These are phyloP conservation scores for Megalopta genalis DNA, from an alignment of 1,140 invertebrate genomes.

Conservation along the genomic window DNA sequence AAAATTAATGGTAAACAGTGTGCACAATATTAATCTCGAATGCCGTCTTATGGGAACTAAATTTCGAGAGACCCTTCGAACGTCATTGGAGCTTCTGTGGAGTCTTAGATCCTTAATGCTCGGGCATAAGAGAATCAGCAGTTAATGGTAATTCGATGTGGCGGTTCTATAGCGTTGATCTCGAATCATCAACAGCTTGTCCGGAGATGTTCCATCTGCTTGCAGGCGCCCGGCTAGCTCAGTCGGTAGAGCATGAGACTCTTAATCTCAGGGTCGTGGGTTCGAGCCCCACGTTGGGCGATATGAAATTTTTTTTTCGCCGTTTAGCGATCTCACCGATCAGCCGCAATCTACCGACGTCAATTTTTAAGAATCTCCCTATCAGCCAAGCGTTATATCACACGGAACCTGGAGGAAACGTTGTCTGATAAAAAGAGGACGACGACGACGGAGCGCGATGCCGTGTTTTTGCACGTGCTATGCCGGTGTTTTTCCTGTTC, in stretches of 20 bases:
- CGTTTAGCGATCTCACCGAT: not conserved
- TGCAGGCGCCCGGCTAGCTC: slow-evolving; percentile 71
- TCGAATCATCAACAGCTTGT: not conserved
- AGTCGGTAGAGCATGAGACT: slow-evolving; percentile 84
- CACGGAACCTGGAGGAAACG: not conserved
- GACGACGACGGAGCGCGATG: no score
- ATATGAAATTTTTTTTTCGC: not conserved
- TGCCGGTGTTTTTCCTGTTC: slow-evolving; percentile 1
- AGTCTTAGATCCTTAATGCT: no score
- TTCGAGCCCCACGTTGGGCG: slow-evolving; percentile 84
- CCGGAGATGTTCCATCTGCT: not conserved
- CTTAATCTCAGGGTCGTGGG: slow-evolving; percentile 85
- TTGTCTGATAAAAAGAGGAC: not conserved
- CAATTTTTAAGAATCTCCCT: slow-evolving; percentile 7
- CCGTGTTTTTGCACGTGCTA: not conserved
- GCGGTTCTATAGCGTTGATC: no score
- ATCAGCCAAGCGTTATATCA: not conserved
- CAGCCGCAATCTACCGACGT: not conserved
- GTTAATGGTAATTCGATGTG: no score
- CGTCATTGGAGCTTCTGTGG: no score
- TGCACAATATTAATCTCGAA: no score
- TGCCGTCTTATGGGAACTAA: no score
- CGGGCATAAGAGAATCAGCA: no score
- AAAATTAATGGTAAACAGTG: no score
- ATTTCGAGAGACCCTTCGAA: no score